phyloP scores from a whole-genome alignment of 2,888 invertebrate species.

The Elegia similella region DNA sequence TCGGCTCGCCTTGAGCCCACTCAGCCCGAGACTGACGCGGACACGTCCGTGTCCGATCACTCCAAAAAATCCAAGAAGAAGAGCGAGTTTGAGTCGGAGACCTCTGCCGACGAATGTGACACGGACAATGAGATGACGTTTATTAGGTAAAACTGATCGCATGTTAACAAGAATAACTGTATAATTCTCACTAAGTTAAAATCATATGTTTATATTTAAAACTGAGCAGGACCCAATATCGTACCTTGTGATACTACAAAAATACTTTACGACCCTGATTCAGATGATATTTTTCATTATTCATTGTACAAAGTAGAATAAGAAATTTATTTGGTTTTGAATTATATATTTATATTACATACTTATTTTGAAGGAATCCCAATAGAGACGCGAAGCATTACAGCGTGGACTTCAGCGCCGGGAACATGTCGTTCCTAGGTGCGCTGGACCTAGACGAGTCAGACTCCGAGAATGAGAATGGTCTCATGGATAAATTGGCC shows the following conservation, averaged over 20 bases:
- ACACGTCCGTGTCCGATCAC: conserved; percentile 41
- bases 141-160: conserved; percentile 43
- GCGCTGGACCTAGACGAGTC: conserved; percentile 84
- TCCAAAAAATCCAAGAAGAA: conserved; percentile 51
- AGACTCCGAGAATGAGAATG: conserved; percentile 88
- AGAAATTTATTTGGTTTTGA: no score
- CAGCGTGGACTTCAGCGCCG: conserved; percentile 61
- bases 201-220: no score
- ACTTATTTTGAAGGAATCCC: conserved; percentile 47
- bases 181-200: no score
- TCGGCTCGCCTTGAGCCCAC: conserved; percentile 60
- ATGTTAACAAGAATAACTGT: no score
- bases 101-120: conserved; percentile 82
- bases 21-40: conserved; percentile 48
- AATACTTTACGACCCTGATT: no score
- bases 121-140: conserved; percentile 83
- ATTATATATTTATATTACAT: no score
- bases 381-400: conserved; percentile 53
- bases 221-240: no score
- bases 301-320: no score
- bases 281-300: no score
- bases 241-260: no score
- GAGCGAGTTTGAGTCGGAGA: conserved; percentile 77
- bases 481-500: conserved; percentile 85
- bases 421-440: conserved; percentile 74